These are phyloP conservation scores for Lindbergichthys nudifrons DNA, from an alignment of 2,797 vertebrate genomes.

Conservation along the genomic window DNA sequence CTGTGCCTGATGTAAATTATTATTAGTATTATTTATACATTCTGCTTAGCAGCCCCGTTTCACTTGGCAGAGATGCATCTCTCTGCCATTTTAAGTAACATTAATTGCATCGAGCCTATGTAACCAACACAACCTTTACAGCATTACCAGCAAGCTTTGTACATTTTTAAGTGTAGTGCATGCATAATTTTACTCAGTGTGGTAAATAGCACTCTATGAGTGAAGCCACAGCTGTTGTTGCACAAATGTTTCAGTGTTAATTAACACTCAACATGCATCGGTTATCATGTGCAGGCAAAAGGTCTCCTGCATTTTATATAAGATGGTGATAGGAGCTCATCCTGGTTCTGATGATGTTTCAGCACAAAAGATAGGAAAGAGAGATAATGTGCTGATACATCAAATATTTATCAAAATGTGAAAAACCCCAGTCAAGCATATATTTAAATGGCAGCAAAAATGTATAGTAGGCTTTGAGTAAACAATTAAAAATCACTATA, in stretches of 20 bases:
- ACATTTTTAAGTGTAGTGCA: constrained; percentile 69
- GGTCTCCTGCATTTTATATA: constrained; percentile 3
- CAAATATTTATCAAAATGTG: neutral
- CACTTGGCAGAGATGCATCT: constrained; percentile 28
- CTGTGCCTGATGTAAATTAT: constrained; percentile 36
- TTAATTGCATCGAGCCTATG: constrained; percentile 72
- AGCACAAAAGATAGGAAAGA: neutral
- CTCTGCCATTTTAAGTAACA: constrained; percentile 70
- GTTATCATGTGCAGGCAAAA: constrained; percentile 10
- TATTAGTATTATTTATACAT: constrained; percentile 33
- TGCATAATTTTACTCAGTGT: constrained; percentile 76
- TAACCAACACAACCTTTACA: constrained; percentile 71
- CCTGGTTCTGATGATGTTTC: neutral
- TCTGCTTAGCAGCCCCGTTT: constrained; percentile 43
- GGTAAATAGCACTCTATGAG: constrained; percentile 65
- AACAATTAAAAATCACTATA: neutral
- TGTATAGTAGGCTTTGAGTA: neutral
- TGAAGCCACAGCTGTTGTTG: constrained; percentile 28
- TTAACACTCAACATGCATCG: constrained; percentile 18
- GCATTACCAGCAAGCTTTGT: constrained; percentile 71
- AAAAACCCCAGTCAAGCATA: too few species aligned
- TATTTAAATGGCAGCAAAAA: neutral
- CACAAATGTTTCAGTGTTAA: constrained; percentile 36
- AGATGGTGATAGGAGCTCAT: neutral
- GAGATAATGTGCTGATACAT: neutral